phyloP scores from a whole-genome alignment of 1,140 invertebrate species.

The Frieseomelitta varia region DNA sequence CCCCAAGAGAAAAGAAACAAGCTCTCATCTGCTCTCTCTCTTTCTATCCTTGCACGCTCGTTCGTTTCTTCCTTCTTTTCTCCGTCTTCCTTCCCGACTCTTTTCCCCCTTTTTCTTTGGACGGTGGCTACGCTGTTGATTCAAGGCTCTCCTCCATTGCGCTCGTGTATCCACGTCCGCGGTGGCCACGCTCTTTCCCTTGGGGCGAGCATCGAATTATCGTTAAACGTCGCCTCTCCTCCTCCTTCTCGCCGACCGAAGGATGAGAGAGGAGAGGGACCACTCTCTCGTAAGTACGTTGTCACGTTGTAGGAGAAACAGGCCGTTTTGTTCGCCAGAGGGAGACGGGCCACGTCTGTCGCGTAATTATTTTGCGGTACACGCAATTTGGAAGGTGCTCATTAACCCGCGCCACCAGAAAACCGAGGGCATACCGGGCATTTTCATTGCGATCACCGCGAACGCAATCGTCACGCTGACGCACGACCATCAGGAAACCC shows the following conservation, averaged over 20 bases:
- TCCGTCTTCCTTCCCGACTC: constrained; percentile 32
- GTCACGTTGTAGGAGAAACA: constrained; percentile 15
- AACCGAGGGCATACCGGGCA: background rate
- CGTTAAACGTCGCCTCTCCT: constrained; percentile 46
- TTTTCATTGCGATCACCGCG: background rate
- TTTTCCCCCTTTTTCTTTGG: constrained; percentile 42
- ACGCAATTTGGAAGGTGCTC: constrained; percentile 28
- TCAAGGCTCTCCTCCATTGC: background rate
- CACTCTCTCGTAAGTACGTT: background rate
- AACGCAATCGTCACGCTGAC: background rate
- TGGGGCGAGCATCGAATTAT: constrained; percentile 51
- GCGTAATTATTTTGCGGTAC: constrained; percentile 33
- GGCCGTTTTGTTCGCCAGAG: background rate
- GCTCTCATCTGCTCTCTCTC: constrained; percentile 6
- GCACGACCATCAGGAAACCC: background rate
- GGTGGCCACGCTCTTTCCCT: constrained; percentile 16
- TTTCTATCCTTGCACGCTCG: constrained; percentile 6
- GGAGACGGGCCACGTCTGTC: background rate
- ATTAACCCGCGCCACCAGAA: background rate
- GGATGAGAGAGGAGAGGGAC: no score
- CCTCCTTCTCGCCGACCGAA: constrained; percentile 2
- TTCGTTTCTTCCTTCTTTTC: constrained; percentile 24
- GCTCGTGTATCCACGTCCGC: constrained; percentile 33
- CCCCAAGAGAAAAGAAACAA: background rate
- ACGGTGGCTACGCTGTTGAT: constrained; percentile 32